Conservation (phyloP, 2,888 invertebrate genomes). For the Spodoptera picta region DNA sequence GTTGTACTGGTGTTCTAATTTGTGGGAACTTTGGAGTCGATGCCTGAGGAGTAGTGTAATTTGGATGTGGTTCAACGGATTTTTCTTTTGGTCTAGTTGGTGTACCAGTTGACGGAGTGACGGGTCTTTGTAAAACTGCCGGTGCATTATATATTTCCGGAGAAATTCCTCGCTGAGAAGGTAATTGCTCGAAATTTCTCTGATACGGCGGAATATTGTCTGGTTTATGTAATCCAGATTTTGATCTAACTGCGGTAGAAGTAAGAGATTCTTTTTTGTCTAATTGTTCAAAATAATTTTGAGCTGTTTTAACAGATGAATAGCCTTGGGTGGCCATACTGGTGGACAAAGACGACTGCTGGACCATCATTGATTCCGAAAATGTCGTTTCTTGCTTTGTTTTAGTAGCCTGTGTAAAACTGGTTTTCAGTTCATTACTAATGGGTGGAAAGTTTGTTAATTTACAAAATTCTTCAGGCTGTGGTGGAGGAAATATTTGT, state of each 20-base stretch:
- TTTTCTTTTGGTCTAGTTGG: conserved; percentile 73
- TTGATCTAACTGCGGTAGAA: conserved; percentile 74
- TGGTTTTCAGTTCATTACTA: conserved; percentile 76
- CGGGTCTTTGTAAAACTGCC: conserved; percentile 78
- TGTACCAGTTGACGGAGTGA: conserved; percentile 81
- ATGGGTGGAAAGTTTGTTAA: conserved; percentile 77
- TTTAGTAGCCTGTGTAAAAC: conserved; percentile 70
- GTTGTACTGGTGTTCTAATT: conserved; percentile 61
- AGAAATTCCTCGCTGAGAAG: conserved; percentile 88
- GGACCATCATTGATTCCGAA: conserved; percentile 71
- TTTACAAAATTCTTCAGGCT: conserved; percentile 76
- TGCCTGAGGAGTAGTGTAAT: conserved; percentile 60
- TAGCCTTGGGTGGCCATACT: conserved; percentile 70
- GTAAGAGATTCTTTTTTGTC: conserved; percentile 78
- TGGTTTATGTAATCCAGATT: conserved; percentile 89
- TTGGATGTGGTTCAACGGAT: conserved; percentile 69
- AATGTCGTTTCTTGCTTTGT: conserved; percentile 70
- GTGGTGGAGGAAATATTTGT: conserved; percentile 79
- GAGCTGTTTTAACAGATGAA: conserved; percentile 78
- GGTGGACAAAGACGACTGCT: conserved; percentile 67
- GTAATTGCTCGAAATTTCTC: conserved; percentile 89
- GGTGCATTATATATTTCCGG: conserved; percentile 86
- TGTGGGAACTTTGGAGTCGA: conserved; percentile 60
- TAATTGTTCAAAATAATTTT: conserved; percentile 80
- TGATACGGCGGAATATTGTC: conserved; percentile 91